Percentiles rank a stretch among this genome's conserved stretches.
phyloP scores from a whole-genome alignment of 1,140 invertebrate species.

The Drosophila fuyamai region DNA sequence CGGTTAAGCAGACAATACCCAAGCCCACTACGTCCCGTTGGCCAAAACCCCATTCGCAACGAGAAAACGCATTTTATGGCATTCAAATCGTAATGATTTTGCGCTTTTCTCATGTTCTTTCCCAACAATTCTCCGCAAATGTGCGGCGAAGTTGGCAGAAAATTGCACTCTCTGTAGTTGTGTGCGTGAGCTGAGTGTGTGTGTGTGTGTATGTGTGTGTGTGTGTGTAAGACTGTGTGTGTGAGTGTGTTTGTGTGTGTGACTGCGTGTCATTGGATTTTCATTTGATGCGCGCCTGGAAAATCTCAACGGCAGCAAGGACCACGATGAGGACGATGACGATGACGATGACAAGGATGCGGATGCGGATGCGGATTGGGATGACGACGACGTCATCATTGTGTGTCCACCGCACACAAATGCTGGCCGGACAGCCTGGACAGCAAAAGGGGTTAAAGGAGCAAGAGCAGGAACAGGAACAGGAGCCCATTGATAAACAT shows the following conservation, averaged over 20 bases:
- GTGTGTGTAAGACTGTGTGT: slow-evolving; percentile 3
- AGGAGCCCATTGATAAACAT: slow-evolving; percentile 22
- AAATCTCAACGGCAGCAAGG: slow-evolving; percentile 31
- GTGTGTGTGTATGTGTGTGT: slow-evolving; percentile 12
- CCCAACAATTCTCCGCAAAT: slow-evolving; percentile 57
- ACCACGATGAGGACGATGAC: slow-evolving; percentile 1
- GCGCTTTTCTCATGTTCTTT: slow-evolving; percentile 59
- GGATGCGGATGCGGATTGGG: neutral
- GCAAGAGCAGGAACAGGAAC: neutral
- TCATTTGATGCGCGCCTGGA: slow-evolving; percentile 36
- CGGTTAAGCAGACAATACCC: slow-evolving; percentile 41
- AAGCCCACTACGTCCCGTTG: neutral
- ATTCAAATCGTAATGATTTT: slow-evolving; percentile 73
- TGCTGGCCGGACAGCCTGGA: neutral
- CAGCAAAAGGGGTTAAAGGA: neutral
- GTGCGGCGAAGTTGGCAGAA: slow-evolving; percentile 56
- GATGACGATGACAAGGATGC: slow-evolving; percentile 5
- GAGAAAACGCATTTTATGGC: slow-evolving; percentile 61
- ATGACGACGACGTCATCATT: slow-evolving; percentile 18
- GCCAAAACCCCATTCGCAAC: slow-evolving; percentile 7
- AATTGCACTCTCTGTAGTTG: slow-evolving; percentile 48
- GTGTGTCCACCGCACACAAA: slow-evolving; percentile 30
- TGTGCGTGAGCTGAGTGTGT: slow-evolving; percentile 9
- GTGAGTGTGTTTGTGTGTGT: slow-evolving; percentile 3
- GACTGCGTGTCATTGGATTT: slow-evolving; percentile 52